Evolutionary conservation across 2,113 vertebrate genomes (phyloP), one percentile per base, ranked within the genome.

Genomic region (Bufo bufo): DNA sequence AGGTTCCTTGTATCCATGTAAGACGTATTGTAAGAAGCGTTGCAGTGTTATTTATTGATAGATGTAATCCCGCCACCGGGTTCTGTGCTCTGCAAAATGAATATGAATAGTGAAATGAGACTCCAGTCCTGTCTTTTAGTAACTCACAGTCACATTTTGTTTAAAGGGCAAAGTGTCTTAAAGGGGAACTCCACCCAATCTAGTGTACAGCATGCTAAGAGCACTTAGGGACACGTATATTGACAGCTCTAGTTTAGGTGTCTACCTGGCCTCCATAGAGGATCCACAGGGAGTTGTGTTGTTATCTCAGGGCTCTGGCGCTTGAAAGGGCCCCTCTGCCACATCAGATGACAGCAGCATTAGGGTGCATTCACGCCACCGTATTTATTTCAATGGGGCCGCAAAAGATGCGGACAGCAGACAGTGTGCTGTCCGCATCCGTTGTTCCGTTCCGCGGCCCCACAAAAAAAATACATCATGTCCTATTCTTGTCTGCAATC

Each of bases 1-100:
- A 23, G 59, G 63, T 6, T 54, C 54, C 33, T 83, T 84, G 81
- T 83, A 17, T 66, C 80, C 47, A 17, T 83, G 81, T 65, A n/a
- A 61, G 23, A 47, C 10, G 59, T 3, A 82, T 82, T 65, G 81
- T 82, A 63, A 50, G 65, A 16, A 66, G 81, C 81, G 2, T 20
- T 17, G n/a, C 47, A 23, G 5, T 23, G 6, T 69, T 65, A 66
- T 82, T 82, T 82, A 82, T 49, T 65, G 61, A 82, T 20, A 45
- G 14, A 47, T 59, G 59, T 49, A 83, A 84, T 52, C 63, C 33
- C 50, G 50, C 45, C 78, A 6, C 33, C 14, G 17, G 45, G n/a
- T 33, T 82, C 7, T 47, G 14, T 33, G 43, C 16, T 23, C 59
- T 65, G 56, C 47, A 82, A 65, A 50, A 82, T 69, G 4, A 83